These are phyloP conservation scores for Dryomyza anilis DNA, from an alignment of 2,888 invertebrate genomes.

Conservation along the genomic window DNA sequence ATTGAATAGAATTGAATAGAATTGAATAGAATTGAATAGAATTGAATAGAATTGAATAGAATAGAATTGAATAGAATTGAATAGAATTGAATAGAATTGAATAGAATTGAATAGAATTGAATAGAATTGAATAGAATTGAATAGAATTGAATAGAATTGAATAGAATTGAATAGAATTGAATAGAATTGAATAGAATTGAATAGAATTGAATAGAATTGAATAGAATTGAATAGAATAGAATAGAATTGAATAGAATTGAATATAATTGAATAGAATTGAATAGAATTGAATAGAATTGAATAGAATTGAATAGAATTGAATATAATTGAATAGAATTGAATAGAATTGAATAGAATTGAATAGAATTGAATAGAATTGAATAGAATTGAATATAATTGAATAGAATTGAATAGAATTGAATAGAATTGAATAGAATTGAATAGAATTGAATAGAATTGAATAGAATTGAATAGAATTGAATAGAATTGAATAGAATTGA, in stretches of 20 bases:
- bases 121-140: not conserved
- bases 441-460: not conserved
- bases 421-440: not conserved
- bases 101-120: not conserved
- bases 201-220: not conserved
- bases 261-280: no score
- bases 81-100: not conserved
- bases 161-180: not conserved
- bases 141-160: not conserved
- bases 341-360: not conserved
- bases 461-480: not conserved
- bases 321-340: not conserved
- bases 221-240: not conserved
- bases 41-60: not conserved
- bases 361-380: not conserved
- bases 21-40: not conserved
- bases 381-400: no score
- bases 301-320: no score
- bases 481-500: not conserved
- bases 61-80: not conserved
- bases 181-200: not conserved
- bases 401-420: no score
- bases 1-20: not conserved
- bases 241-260: no score
- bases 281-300: no score